Percentiles rank a stretch among this genome's conserved stretches.
Conservation (phyloP, 2,797 vertebrate species). For the Apogon hyalosoma region DNA sequence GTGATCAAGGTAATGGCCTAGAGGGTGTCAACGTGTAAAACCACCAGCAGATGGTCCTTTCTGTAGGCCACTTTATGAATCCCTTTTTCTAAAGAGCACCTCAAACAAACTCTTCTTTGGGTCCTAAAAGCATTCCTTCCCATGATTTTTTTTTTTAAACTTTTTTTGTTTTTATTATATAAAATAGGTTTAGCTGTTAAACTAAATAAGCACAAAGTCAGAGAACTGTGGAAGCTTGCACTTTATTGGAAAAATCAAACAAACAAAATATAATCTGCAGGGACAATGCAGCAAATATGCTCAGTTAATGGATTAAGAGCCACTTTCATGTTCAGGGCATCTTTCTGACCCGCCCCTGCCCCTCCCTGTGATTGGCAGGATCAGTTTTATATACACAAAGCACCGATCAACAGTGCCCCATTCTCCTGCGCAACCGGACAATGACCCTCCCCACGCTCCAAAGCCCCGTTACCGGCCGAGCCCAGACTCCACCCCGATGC, state of each 20-base stretch:
- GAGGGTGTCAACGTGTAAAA: too few species aligned
- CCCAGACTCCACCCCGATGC: background rate
- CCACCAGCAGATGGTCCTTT: too few species aligned
- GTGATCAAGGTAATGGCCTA: too few species aligned
- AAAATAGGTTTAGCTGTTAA: too few species aligned
- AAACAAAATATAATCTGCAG: constrained; percentile 98
- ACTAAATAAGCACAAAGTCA: constrained; percentile 10
- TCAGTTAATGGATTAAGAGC: constrained; percentile 89
- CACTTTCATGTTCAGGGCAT: constrained; percentile 88
- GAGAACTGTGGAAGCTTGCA: constrained; percentile 90
- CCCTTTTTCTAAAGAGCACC: too few species aligned
- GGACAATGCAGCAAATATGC: constrained; percentile 94
- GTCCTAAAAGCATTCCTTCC: too few species aligned
- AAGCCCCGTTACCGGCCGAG: constrained; percentile 29
- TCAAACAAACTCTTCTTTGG: too few species aligned
- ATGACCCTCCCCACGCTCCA: constrained; percentile 60
- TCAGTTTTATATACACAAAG: constrained; percentile 90
- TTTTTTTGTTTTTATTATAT: too few species aligned
- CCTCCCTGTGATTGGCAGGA: constrained; percentile 72
- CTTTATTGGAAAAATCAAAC: constrained; percentile 97
- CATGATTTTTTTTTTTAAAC: too few species aligned
- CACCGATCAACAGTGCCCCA: constrained; percentile 94
- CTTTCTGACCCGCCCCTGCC: constrained; percentile 79
- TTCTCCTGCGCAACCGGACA: constrained; percentile 75
- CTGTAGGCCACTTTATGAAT: too few species aligned